Percentiles rank a stretch among this genome's conserved stretches.
These are phyloP conservation scores for Byasa hedistus DNA, from an alignment of 2,888 invertebrate genomes.

Conservation along the genomic window DNA sequence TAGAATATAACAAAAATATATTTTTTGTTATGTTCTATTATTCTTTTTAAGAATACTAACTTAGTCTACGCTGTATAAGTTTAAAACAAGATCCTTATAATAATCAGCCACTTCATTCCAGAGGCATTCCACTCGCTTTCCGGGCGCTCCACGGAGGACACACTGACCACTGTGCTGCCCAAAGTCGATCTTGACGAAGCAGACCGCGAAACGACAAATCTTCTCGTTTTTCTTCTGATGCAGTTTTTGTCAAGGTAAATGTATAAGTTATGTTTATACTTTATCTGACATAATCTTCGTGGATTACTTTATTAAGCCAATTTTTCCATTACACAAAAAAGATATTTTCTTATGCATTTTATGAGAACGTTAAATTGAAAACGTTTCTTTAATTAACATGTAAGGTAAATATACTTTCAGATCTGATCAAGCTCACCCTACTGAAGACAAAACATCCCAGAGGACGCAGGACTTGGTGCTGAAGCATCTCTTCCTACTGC, in stretches of 20 bases:
- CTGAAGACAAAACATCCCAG: constrained; percentile 89
- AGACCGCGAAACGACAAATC: constrained; percentile 96
- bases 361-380: too few species aligned
- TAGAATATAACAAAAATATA: too few species aligned
- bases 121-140: constrained; percentile 87
- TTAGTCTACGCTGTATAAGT: too few species aligned
- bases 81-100: neutral
- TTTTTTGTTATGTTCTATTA: too few species aligned
- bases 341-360: too few species aligned
- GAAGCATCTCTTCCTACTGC: constrained; percentile 92
- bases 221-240: constrained; percentile 96
- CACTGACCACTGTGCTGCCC: constrained; percentile 88
- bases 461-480: constrained; percentile 93
- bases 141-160: constrained; percentile 85
- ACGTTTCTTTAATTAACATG: too few species aligned
- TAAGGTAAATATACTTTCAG: constrained; percentile 43
- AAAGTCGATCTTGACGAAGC: constrained; percentile 96
- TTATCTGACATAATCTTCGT: too few species aligned
- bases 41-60: too few species aligned
- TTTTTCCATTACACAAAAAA: too few species aligned
- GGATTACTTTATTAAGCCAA: too few species aligned
- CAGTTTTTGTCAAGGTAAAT: constrained; percentile 90
- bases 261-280: constrained; percentile 39
- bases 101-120: constrained; percentile 31
- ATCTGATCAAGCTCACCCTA: constrained; percentile 86